These are phyloP conservation scores for Steinernema khuongi DNA, from an alignment of 1,140 invertebrate species.

Conservation along the genomic window DNA sequence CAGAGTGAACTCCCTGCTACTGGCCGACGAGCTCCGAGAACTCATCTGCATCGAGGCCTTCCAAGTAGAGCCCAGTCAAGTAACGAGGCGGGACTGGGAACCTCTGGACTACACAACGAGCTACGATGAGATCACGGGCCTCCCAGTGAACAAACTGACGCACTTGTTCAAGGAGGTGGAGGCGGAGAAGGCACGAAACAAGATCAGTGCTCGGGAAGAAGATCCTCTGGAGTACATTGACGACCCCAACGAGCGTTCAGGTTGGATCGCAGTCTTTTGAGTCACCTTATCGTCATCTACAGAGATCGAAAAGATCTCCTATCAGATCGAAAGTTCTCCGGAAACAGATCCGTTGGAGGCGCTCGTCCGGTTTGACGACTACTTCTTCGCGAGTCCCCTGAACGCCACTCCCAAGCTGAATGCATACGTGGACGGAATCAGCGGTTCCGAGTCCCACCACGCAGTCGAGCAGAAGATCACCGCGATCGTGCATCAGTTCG, in stretches of 20 bases:
- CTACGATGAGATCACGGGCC: not conserved
- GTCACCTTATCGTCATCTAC: too few species aligned
- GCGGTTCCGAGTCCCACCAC: too few species aligned
- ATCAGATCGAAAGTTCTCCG: not conserved
- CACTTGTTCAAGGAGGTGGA: slow-evolving; percentile 52
- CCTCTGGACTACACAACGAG: slow-evolving; percentile 70
- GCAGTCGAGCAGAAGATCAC: too few species aligned
- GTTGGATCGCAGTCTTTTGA: too few species aligned
- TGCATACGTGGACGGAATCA: not conserved
- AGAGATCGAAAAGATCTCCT: not conserved
- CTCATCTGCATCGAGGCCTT: slow-evolving; percentile 21
- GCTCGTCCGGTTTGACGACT: not conserved
- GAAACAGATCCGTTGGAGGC: not conserved
- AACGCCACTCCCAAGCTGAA: not conserved
- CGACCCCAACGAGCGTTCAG: too few species aligned
- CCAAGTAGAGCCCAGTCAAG: too few species aligned
- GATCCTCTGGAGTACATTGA: not conserved
- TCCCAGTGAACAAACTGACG: not conserved
- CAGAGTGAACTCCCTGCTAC: slow-evolving; percentile 78
- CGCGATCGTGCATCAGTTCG: not conserved
- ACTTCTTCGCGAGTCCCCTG: not conserved
- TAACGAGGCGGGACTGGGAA: slow-evolving; percentile 67
- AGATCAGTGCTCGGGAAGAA: slow-evolving; percentile 19
- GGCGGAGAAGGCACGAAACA: slow-evolving; percentile 44
- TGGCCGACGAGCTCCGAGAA: slow-evolving; percentile 82